Evolutionary conservation across 2,888 invertebrate genomes (phyloP), one percentile per base, ranked within the genome.

Genomic region (Chorisops tibialis): DNA sequence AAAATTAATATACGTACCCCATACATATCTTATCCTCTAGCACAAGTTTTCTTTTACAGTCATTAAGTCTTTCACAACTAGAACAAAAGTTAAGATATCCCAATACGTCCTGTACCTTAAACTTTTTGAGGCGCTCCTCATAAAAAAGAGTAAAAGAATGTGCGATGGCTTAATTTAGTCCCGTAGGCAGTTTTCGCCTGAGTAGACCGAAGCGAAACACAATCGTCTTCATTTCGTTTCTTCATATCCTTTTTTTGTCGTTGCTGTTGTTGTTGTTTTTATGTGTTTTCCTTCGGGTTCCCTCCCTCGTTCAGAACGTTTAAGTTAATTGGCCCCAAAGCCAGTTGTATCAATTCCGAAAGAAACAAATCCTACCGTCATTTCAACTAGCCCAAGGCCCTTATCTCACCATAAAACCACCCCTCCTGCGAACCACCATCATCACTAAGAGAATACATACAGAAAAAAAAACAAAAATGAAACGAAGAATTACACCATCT

Each of bases 271-370:
- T n/a, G n/a, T n/a, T n/a, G n/a, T n/a, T n/a, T n/a, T n/a, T n/a
- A n/a, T n/a, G n/a, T n/a, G n/a, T n/a, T n/a, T n/a, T n/a, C n/a
- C n/a, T n/a, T n/a, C n/a, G n/a, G n/a, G n/a, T n/a, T n/a, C n/a
- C 19, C 14, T 7, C 52, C 18, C 39, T 38, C 19, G 52, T 41
- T 21, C 18, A 43, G 38, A 54, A 22, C 54, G 41, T 54, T 54
- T 54, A 54, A 54, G 38, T 54, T 54, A 54, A 54, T 54, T 54
- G 54, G 43, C 41, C 43, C 6, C 39, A 54, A 54, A 54, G 54
- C 54, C 54, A 43, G 43, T 43, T 50, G 35, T 35, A 30, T 50
- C 48, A 24, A 22, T 24, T 24, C 48, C n/a, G 18, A 48, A 24
- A 22, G 24, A 48, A 48, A 48, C 50, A 50, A 35, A 38, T 52